These are phyloP conservation scores for Erythrolamprus reginae DNA, from an alignment of 2,113 vertebrate species.

Conservation along the genomic window DNA sequence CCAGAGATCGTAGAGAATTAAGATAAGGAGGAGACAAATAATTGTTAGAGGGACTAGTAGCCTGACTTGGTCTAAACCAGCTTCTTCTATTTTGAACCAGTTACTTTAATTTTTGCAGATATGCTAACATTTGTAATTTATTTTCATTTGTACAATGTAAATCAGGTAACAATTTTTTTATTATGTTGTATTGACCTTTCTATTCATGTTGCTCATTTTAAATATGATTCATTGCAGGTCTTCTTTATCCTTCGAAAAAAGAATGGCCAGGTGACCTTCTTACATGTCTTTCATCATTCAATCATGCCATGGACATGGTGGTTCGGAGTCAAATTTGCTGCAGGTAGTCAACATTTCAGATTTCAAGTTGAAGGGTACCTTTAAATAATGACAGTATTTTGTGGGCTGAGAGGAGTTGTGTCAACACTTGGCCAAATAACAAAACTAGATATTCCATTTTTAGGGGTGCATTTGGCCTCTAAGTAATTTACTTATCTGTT, in stretches of 20 bases:
- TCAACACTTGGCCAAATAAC: background rate
- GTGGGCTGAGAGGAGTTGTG: background rate
- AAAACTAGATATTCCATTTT: background rate
- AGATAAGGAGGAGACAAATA: background rate
- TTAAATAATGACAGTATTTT: background rate
- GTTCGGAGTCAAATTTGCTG: constrained; percentile 94
- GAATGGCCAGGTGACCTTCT: constrained; percentile 91
- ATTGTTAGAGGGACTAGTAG: background rate
- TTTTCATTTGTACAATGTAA: background rate
- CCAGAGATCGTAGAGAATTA: background rate
- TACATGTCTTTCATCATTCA: constrained; percentile 95
- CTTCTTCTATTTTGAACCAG: background rate
- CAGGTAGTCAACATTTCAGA: constrained; percentile 74
- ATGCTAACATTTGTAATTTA: background rate
- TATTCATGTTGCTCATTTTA: constrained; percentile 19
- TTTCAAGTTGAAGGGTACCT: constrained; percentile 8
- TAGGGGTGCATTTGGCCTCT: background rate
- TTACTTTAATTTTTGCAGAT: background rate
- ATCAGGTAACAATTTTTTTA: background rate
- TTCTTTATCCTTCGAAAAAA: constrained; percentile 98
- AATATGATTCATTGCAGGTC: constrained; percentile 72
- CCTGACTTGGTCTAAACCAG: background rate
- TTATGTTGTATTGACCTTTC: background rate
- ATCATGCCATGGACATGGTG: constrained; percentile 99
- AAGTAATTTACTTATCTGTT: background rate